phyloP scores from a whole-genome alignment of 2,797 vertebrate genomes.

The Bufotes viridis region DNA sequence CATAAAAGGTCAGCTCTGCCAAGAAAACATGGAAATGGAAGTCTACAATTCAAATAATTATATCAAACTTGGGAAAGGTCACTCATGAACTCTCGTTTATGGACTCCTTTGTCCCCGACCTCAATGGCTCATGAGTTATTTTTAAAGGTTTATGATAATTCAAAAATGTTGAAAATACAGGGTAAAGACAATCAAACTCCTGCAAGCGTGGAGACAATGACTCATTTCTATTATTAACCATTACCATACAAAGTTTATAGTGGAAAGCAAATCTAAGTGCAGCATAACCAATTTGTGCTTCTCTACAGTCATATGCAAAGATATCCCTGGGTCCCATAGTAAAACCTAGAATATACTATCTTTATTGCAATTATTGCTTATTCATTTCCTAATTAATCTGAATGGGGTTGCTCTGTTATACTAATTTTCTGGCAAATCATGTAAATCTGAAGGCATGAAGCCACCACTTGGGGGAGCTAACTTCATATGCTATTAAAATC shows the following conservation, averaged over 20 bases:
- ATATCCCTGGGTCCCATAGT: no score
- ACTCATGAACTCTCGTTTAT: constrained; percentile 31
- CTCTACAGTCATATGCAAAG: no score
- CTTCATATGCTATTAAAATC: no score
- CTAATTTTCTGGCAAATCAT: no score
- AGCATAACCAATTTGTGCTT: no score
- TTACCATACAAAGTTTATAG: background rate
- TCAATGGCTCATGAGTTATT: background rate
- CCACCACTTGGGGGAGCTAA: no score
- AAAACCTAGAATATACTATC: no score
- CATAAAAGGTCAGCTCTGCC: constrained; percentile 44
- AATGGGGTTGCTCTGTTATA: no score
- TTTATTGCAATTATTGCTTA: no score
- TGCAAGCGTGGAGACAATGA: background rate
- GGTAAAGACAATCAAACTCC: background rate
- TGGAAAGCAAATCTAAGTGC: background rate
- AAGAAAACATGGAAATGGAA: constrained; percentile 34
- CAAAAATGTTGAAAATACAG: background rate
- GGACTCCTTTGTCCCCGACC: constrained; percentile 21
- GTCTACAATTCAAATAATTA: constrained; percentile 46
- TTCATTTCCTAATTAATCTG: no score
- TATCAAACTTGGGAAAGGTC: constrained; percentile 51
- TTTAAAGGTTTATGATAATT: constrained; percentile 19
- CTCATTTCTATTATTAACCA: background rate
- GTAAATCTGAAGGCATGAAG: no score